Conservation (phyloP, 2,113 vertebrate genomes). For the Cephalophus harveyi region DNA sequence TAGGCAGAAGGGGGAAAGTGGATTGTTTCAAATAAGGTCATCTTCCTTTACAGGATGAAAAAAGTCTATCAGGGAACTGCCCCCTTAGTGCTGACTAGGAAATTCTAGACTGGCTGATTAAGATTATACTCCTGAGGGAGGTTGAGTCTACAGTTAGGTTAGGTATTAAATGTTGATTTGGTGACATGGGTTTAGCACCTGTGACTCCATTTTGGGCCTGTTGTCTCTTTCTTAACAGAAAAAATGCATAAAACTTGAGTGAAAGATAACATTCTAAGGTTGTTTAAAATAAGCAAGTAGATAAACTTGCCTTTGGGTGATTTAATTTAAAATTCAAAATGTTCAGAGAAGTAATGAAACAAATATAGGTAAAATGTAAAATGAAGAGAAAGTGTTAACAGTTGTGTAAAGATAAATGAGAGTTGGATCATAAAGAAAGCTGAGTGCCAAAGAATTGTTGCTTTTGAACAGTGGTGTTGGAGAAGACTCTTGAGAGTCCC, state of each 20-base stretch:
- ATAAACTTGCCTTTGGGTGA: background rate
- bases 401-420: background rate
- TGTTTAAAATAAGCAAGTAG: background rate
- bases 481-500: background rate
- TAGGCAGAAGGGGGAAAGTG: background rate
- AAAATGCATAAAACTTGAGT: background rate
- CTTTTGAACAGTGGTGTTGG: background rate
- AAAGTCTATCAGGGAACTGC: background rate
- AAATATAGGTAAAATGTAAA: background rate
- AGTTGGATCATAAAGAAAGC: background rate
- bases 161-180: background rate
- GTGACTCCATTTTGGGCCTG: background rate
- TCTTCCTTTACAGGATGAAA: background rate
- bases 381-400: background rate
- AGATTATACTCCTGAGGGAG: background rate
- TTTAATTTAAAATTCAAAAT: conserved; percentile 35
- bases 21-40: background rate
- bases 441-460: background rate
- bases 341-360: background rate
- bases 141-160: background rate
- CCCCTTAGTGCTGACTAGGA: background rate
- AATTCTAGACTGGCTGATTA: background rate
- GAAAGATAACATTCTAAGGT: background rate
- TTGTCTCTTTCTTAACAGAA: background rate
- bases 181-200: background rate